Evolutionary conservation across 1,140 invertebrate genomes (phyloP).

Genomic region (Cherax destructor): DNA sequence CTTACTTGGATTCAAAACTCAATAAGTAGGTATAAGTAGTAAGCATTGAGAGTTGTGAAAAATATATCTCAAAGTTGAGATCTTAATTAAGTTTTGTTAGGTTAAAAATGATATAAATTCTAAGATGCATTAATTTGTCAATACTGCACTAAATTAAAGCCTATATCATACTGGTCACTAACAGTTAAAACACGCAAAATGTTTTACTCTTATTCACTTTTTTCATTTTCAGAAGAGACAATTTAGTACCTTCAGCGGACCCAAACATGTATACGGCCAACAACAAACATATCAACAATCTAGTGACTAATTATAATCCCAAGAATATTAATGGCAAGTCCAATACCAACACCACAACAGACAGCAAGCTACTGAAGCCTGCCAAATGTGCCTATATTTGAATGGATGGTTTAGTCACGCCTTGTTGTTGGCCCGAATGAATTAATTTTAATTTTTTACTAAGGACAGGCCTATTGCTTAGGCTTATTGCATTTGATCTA

Average conservation of each 20-base stretch:
- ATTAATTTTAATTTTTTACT: constrained; percentile 5
- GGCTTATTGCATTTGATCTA: constrained; percentile 14
- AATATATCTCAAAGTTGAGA: no score
- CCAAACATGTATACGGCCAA: constrained; percentile 72
- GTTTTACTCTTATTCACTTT: background rate
- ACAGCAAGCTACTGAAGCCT: constrained; percentile 70
- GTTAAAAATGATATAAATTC: no score
- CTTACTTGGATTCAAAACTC: constrained; percentile 71
- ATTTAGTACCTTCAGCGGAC: constrained; percentile 67
- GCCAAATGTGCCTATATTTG: constrained; percentile 72
- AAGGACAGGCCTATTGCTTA: background rate
- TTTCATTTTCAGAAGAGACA: constrained; percentile 69
- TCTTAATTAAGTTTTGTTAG: no score
- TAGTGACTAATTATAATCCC: constrained; percentile 71
- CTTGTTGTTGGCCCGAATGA: constrained; percentile 58
- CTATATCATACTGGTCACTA: no score
- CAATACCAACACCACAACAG: constrained; percentile 71
- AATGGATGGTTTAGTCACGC: constrained; percentile 36
- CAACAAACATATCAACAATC: constrained; percentile 72
- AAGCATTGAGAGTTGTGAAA: no score
- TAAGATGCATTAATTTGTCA: no score
- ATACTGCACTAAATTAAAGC: no score
- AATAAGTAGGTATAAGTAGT: constrained; percentile 69
- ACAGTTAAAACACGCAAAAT: no score
- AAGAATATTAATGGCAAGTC: constrained; percentile 72